These are phyloP conservation scores for Echinops telfairi DNA, from an alignment of 2,113 vertebrate genomes.

Conservation along the genomic window DNA sequence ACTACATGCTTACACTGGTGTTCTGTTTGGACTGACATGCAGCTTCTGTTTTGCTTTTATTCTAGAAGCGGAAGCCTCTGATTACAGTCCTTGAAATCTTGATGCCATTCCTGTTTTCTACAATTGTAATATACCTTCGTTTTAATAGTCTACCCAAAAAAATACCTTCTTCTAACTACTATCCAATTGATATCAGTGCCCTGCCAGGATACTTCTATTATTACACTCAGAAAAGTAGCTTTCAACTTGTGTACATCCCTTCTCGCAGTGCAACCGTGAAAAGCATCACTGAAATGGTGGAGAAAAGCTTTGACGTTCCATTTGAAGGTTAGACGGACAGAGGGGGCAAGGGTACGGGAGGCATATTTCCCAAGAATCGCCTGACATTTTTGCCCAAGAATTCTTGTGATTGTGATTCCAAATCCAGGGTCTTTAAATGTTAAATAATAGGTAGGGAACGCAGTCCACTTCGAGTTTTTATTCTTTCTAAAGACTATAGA, in stretches of 20 bases:
- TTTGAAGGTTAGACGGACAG: slow-evolving; percentile 81
- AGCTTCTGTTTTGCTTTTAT: background rate
- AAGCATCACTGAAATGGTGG: slow-evolving; percentile 87
- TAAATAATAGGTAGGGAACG: too few species aligned
- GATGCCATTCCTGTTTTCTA: slow-evolving; percentile 93
- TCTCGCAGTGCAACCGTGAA: slow-evolving; percentile 90
- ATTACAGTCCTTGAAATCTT: slow-evolving; percentile 93
- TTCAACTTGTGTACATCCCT: slow-evolving; percentile 93
- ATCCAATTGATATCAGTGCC: slow-evolving; percentile 69
- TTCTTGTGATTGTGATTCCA: background rate
- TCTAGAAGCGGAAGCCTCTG: slow-evolving; percentile 94
- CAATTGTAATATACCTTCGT: slow-evolving; percentile 92
- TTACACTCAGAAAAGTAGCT: background rate
- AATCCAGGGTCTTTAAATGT: background rate
- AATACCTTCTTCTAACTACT: slow-evolving; percentile 87
- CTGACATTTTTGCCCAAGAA: background rate
- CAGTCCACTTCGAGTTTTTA: too few species aligned
- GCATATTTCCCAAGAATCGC: background rate
- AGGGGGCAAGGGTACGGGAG: background rate
- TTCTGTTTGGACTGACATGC: background rate
- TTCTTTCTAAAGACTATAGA: too few species aligned
- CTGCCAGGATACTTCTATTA: slow-evolving; percentile 84
- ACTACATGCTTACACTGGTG: accelerated
- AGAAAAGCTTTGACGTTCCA: slow-evolving; percentile 81
- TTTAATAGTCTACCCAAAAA: slow-evolving; percentile 89